These are phyloP conservation scores for Rapana venosa DNA, from an alignment of 2,888 invertebrate genomes.

Conservation along the genomic window DNA sequence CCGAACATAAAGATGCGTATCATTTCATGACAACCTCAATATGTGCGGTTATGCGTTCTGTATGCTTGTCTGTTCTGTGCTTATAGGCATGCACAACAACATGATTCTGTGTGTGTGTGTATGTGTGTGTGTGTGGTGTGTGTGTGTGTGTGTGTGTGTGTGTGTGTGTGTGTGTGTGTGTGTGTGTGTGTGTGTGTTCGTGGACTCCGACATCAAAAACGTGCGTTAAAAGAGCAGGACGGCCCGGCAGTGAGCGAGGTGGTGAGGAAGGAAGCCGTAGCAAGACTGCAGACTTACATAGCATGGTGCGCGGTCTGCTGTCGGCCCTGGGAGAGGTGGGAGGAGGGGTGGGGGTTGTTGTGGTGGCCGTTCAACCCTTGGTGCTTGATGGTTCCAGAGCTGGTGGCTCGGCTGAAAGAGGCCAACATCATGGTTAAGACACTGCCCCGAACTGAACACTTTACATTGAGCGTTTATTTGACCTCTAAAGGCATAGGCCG, in stretches of 20 bases:
- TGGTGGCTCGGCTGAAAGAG: conserved; percentile 66
- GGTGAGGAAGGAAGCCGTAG: too few species aligned
- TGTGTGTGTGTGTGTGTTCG: background rate
- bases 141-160: background rate
- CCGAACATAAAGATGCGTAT: too few species aligned
- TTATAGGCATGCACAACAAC: background rate
- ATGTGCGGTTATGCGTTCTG: too few species aligned
- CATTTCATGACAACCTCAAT: too few species aligned
- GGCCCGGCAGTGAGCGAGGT: too few species aligned
- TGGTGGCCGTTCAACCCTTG: conserved; percentile 71
- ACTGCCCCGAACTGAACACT: too few species aligned
- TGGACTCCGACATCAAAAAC: background rate
- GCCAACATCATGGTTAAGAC: background rate
- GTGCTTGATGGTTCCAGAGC: conserved; percentile 71
- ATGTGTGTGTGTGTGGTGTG: conserved; percentile 28
- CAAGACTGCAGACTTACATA: conserved; percentile 19
- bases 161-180: background rate
- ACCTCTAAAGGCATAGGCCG: too few species aligned
- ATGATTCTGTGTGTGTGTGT: conserved; percentile 23
- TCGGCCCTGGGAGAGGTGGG: conserved; percentile 48
- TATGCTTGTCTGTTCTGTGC: too few species aligned
- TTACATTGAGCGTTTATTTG: too few species aligned
- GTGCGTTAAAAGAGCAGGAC: too few species aligned
- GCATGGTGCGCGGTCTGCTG: conserved; percentile 49
- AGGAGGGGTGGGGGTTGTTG: conserved; percentile 40